Conservation (phyloP, 2,888 invertebrate species). For the Tachystola acroxantha region DNA sequence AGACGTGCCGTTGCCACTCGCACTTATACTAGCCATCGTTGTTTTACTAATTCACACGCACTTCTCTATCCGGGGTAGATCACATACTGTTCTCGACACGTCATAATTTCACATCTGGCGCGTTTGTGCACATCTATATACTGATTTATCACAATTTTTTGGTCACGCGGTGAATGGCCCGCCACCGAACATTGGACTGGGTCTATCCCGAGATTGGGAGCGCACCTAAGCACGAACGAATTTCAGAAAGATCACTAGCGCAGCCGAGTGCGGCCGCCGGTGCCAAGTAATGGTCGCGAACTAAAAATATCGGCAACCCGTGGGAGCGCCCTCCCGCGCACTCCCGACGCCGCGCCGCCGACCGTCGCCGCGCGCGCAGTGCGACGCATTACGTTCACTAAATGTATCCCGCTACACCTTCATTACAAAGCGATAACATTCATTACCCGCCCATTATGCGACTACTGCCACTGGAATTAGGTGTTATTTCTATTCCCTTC, state of each 20-base stretch:
- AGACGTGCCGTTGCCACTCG: conserved; percentile 53
- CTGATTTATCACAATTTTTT: conserved; percentile 10
- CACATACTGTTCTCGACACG: conserved; percentile 48
- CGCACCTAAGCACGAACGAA: conserved; percentile 66
- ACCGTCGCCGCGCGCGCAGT: conserved; percentile 66
- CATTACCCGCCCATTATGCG: background rate
- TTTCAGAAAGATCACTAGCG: conserved; percentile 75
- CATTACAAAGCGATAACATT: conserved; percentile 6
- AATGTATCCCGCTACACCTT: conserved; percentile 20
- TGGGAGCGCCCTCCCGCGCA: conserved; percentile 79
- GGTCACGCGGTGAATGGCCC: conserved; percentile 37
- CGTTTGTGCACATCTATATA: conserved; percentile 5
- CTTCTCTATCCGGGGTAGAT: conserved; percentile 55
- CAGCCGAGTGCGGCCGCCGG: conserved; percentile 75
- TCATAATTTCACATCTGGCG: conserved; percentile 50
- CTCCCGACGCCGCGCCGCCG: conserved; percentile 55
- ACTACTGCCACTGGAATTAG: background rate
- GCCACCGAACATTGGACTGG: conserved; percentile 54
- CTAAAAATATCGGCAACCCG: conserved; percentile 82
- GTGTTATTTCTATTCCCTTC: background rate
- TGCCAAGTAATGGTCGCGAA: conserved; percentile 82
- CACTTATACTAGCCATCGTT: conserved; percentile 57
- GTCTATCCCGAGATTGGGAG: conserved; percentile 63
- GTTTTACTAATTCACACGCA: conserved; percentile 27
- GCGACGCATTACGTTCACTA: conserved; percentile 58